Conservation (phyloP, 2,888 invertebrate species). For the Meandrusa payeni region DNA sequence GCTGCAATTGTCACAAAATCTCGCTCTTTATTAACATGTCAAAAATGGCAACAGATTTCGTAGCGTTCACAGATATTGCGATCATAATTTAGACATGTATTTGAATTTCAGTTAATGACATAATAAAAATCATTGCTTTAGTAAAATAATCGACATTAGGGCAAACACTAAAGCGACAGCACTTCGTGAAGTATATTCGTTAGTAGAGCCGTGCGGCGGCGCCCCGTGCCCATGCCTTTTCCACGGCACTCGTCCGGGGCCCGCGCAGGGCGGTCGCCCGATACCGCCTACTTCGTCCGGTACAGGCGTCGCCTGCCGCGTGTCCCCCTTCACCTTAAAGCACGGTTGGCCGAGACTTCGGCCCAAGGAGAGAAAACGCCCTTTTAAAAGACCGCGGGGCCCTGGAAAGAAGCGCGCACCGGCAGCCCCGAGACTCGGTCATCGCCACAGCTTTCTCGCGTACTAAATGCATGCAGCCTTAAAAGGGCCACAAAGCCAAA, state of each 20-base stretch:
- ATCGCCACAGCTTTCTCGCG: constrained; percentile 10
- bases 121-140: background rate
- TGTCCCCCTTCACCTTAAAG: constrained; percentile 69
- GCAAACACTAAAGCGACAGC: constrained; percentile 60
- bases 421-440: constrained; percentile 25
- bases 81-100: too few species aligned
- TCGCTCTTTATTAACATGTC: too few species aligned
- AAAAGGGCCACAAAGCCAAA: background rate
- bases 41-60: too few species aligned
- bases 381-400: constrained; percentile 46
- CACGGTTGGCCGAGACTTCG: constrained; percentile 48
- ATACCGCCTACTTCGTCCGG: constrained; percentile 79
- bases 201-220: constrained; percentile 69
- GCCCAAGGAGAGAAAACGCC: constrained; percentile 57
- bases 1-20: too few species aligned
- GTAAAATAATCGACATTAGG: constrained; percentile 42
- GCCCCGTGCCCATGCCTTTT: constrained; percentile 72
- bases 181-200: constrained; percentile 76
- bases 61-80: too few species aligned
- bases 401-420: constrained; percentile 26
- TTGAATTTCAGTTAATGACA: too few species aligned
- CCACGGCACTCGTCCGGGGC: constrained; percentile 69
- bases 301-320: constrained; percentile 75
- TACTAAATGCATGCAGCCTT: background rate
- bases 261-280: constrained; percentile 76